phyloP scores from a whole-genome alignment of 2,113 vertebrate genomes.

The Craseonycteris thonglongyai region DNA sequence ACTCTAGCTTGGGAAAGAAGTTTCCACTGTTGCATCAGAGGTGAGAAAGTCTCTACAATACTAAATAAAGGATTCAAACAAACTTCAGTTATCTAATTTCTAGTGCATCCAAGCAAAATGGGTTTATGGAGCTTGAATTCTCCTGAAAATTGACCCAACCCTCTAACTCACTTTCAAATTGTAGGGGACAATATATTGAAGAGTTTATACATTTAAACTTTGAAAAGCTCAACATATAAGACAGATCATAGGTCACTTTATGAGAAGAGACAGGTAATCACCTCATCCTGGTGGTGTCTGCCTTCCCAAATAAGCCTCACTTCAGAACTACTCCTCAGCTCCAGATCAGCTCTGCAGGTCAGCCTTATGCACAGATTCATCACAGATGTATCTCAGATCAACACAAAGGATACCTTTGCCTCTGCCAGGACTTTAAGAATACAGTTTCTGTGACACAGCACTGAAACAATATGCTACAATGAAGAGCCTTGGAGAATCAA shows the following conservation, averaged over 20 bases:
- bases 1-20: background rate
- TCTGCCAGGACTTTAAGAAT: conserved; percentile 4
- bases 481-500: background rate
- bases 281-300: background rate
- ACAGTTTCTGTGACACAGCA: background rate
- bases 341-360: background rate
- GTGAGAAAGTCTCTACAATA: background rate
- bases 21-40: background rate
- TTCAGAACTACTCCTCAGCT: background rate
- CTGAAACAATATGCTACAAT: background rate
- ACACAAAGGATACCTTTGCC: background rate
- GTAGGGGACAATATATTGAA: background rate
- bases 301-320: background rate
- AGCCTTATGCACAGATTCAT: background rate
- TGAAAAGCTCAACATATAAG: background rate
- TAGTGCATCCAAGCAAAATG: background rate
- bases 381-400: background rate
- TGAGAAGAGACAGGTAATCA: background rate
- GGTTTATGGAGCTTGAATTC: background rate
- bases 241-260: background rate
- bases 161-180: background rate
- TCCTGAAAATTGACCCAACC: background rate
- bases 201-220: background rate
- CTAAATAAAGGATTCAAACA: conserved; percentile 5
- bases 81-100: background rate